Base-by-base conservation (phyloP, 2,113 vertebrate genomes). In the Isurus oxyrinchus region DNA sequence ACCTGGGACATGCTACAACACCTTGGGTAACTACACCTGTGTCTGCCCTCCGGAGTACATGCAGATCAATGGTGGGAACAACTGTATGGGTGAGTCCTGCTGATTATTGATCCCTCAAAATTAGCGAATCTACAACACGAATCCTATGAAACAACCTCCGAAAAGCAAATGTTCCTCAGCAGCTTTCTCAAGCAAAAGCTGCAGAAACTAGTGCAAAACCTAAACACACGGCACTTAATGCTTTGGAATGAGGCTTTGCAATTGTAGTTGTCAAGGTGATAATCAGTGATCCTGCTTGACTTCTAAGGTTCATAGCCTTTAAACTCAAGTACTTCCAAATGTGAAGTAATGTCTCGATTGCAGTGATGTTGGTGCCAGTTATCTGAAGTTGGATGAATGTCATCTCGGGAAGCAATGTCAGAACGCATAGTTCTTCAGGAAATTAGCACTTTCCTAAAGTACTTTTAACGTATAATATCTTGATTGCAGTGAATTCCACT, bases 1-100 rank as follows among this genome's bases (percentile, higher is more conserved):
- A 59, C 98, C 98, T 84, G 98, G 98, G 0, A 98, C 98, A 79
- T 99, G 98, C 97, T 99, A 98, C 96, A 99, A 99, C 97, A 98
- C 98, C 0, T 97, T 99, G 97, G 98, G 98, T 25, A 99, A 98
- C 97, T 99, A 98, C 96, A 98, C 98, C 5, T 98, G 98, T 97
- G 98, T 98, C 96, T 99, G 98, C 96, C 98, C 98, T 40, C 98
- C 98, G 86, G 98, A 99, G 57, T 99, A 98, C 96, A 98, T 98
- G 98, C 98, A 98, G 91, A 98, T 98, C 96, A 98, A 98, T 0
- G 97, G 98, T 96, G 98, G 98, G 96, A 98, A 98, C 97, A 98
- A 97, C 96, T 98, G 98, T 97, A 98, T 98, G 98, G 98, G 98
- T 99, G 97, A 96, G 98, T 96, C 59, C 67, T 84, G 23, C 49